Evolutionary conservation across 2,113 vertebrate genomes (phyloP).

Genomic region (Pachypanchax playfairii): DNA sequence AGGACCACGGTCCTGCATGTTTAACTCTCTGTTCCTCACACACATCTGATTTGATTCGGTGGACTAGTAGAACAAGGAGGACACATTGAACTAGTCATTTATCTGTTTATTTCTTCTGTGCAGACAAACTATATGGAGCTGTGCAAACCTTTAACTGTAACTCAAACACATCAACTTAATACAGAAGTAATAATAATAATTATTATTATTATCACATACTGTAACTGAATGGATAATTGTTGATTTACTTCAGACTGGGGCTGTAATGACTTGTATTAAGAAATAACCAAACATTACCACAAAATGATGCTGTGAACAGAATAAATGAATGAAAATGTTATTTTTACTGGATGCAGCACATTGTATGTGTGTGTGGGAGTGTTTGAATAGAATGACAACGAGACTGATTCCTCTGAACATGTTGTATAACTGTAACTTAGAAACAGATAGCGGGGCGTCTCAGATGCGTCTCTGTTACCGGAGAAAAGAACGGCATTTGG

Average conservation of each 20-base stretch:
- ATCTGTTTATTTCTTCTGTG: too few relatives aligned
- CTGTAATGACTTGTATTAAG: background rate
- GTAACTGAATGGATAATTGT: too few relatives aligned
- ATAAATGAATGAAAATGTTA: background rate
- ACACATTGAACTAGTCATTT: too few relatives aligned
- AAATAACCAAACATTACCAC: background rate
- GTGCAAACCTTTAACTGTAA: too few relatives aligned
- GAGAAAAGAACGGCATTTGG: background rate
- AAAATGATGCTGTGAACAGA: background rate
- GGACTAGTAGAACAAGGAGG: too few relatives aligned
- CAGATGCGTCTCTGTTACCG: background rate
- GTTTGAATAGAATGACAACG: slow-evolving; percentile 7
- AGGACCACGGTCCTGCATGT: too few relatives aligned
- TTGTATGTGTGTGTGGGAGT: slow-evolving; percentile 12
- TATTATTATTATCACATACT: too few relatives aligned
- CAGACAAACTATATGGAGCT: too few relatives aligned
- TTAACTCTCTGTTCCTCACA: too few relatives aligned
- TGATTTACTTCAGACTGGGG: background rate
- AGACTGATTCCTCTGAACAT: background rate
- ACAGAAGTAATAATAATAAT: too few relatives aligned
- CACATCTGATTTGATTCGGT: too few relatives aligned
- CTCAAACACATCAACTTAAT: too few relatives aligned
- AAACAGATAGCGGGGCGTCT: background rate
- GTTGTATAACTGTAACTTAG: slow-evolving; percentile 13
- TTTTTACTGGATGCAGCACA: background rate